Evolutionary conservation across 2,888 invertebrate genomes (phyloP).

Genomic region (Zele albiditarsus): DNA sequence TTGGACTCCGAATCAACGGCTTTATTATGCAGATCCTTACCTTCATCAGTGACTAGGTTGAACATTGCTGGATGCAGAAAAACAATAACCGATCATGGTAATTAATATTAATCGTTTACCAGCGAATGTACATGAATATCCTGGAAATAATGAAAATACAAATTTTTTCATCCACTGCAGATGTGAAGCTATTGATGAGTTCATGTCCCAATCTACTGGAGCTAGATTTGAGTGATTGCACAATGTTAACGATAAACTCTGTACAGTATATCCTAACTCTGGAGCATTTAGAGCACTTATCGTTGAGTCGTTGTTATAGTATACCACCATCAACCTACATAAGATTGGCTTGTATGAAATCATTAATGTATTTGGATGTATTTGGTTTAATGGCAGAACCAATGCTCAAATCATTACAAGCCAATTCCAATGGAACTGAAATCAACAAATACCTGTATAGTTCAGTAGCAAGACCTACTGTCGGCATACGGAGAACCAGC

Average conservation of each 20-base stretch:
- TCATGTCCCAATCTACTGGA: slow-evolving; percentile 85
- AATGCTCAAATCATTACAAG: slow-evolving; percentile 72
- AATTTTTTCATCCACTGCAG: slow-evolving; percentile 73
- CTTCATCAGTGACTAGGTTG: slow-evolving; percentile 80
- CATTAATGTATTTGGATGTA: slow-evolving; percentile 84
- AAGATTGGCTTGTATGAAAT: slow-evolving; percentile 77
- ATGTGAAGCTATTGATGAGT: slow-evolving; percentile 78
- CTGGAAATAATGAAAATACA: background rate
- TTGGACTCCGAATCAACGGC: slow-evolving; percentile 78
- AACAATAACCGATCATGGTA: slow-evolving; percentile 83
- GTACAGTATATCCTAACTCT: slow-evolving; percentile 77
- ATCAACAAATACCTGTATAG: slow-evolving; percentile 87
- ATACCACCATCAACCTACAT: slow-evolving; percentile 81
- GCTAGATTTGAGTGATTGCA: slow-evolving; percentile 92
- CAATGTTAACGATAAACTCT: slow-evolving; percentile 79
- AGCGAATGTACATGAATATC: slow-evolving; percentile 31
- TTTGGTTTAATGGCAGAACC: slow-evolving; percentile 84
- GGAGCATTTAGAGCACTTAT: slow-evolving; percentile 82
- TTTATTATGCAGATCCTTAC: slow-evolving; percentile 77
- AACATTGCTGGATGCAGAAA: slow-evolving; percentile 89
- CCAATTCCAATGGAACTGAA: slow-evolving; percentile 77
- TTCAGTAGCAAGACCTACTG: slow-evolving; percentile 91
- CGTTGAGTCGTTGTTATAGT: slow-evolving; percentile 87
- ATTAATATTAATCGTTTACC: slow-evolving; percentile 65
- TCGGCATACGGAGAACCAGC: slow-evolving; percentile 88